A percentile compares a stretch with the other conserved stretches of the same genome.
Conservation (phyloP, 2,113 vertebrate species). For the Plotosus lineatus region DNA sequence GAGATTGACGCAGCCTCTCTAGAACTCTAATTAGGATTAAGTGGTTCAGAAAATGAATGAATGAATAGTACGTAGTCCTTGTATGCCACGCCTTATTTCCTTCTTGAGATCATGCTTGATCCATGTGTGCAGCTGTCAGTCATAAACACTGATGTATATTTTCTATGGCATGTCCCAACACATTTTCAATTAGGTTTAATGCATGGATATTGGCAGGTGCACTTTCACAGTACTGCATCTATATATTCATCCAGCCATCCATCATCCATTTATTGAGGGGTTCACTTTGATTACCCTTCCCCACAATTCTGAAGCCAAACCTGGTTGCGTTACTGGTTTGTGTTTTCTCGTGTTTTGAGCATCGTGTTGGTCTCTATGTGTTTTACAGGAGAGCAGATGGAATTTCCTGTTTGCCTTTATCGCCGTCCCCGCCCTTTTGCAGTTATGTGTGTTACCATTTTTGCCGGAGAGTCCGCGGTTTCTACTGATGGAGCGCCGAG, state of each 20-base stretch:
- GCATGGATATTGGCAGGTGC: background rate
- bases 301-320: background rate
- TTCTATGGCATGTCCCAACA: background rate
- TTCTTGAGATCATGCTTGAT: background rate
- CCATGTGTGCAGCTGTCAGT: background rate
- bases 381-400: conserved; percentile 83
- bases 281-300: background rate
- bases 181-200: background rate
- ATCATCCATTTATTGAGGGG: background rate
- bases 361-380: background rate
- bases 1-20: too few species aligned
- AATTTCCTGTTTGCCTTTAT: conserved; percentile 84
- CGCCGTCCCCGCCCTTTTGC: conserved; percentile 77
- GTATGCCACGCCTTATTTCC: background rate
- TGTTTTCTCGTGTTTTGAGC: background rate
- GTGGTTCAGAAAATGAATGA: too few species aligned
- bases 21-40: too few species aligned
- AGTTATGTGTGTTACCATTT: conserved; percentile 84
- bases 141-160: background rate
- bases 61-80: too few species aligned
- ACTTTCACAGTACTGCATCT: background rate
- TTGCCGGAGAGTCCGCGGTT: conserved; percentile 90
- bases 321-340: background rate
- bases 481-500: conserved; percentile 86
- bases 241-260: too few species aligned